Evolutionary conservation across 2,113 vertebrate species (phyloP).

Genomic region (Varanus komodoensis): DNA sequence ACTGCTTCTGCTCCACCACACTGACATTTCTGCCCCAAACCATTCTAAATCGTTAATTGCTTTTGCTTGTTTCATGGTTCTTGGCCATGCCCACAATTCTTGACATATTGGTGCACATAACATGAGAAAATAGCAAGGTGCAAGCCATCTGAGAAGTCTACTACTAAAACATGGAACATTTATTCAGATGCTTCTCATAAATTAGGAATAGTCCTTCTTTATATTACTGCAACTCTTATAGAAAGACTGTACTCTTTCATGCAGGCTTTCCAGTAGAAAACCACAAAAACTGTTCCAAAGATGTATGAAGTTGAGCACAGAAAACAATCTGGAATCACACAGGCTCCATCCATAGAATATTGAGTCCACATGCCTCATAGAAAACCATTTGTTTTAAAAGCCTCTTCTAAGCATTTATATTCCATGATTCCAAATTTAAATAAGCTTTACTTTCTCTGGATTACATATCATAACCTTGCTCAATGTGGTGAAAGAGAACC

Average conservation of each 20-base stretch:
- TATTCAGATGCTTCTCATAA: background rate
- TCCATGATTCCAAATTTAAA: background rate
- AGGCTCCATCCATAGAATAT: background rate
- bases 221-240: background rate
- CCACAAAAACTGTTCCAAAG: background rate
- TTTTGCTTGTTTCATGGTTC: conserved; percentile 7
- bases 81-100: background rate
- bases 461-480: background rate
- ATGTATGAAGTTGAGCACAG: background rate
- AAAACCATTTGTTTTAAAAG: background rate
- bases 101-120: background rate
- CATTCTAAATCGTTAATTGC: conserved; percentile 21
- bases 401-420: background rate
- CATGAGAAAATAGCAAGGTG: background rate
- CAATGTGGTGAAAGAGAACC: background rate
- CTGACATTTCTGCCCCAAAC: background rate
- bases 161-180: background rate
- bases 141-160: background rate
- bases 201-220: background rate
- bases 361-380: background rate
- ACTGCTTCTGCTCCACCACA: rapidly evolving
- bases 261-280: background rate
- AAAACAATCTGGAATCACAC: background rate
- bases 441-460: background rate
- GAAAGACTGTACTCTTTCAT: background rate